These are phyloP conservation scores for Apodemus agrarius DNA, from an alignment of 2,797 vertebrate genomes.

Conservation along the genomic window DNA sequence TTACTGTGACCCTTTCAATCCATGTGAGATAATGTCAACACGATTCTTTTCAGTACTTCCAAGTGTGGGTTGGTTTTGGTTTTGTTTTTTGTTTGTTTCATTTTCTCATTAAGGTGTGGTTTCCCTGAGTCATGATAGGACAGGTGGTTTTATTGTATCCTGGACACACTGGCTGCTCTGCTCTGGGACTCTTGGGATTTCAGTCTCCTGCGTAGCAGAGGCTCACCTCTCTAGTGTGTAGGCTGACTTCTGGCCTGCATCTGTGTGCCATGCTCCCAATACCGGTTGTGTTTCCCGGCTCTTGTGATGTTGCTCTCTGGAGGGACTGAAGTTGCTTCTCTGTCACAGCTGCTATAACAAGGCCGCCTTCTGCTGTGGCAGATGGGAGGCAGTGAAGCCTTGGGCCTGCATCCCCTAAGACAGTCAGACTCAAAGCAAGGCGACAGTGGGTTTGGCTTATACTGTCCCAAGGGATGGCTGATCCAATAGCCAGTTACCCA, in stretches of 20 bases:
- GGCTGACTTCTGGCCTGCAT: neutral
- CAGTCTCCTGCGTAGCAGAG: neutral
- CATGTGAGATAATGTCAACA: neutral
- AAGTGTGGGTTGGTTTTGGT: neutral
- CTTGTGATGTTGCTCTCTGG: neutral
- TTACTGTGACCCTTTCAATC: neutral
- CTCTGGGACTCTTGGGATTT: neutral
- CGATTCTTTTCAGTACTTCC: neutral
- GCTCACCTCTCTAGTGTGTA: neutral
- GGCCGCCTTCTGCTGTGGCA: neutral
- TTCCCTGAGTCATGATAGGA: neutral
- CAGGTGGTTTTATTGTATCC: neutral
- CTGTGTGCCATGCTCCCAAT: neutral
- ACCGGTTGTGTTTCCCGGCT: neutral
- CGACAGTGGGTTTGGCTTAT: neutral
- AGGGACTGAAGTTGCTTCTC: neutral
- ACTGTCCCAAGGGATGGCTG: neutral
- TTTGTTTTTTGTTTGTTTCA: conserved; percentile 35
- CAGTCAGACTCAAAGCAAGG: neutral
- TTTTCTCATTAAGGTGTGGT: neutral
- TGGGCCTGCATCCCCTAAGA: neutral
- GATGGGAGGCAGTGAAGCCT: neutral
- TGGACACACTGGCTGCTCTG: neutral
- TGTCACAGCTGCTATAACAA: neutral
- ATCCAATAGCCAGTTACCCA: neutral